Percentiles rank a stretch among this genome's conserved stretches.
phyloP scores from a whole-genome alignment of 2,797 vertebrate genomes.

The Taeniopygia guttata region DNA sequence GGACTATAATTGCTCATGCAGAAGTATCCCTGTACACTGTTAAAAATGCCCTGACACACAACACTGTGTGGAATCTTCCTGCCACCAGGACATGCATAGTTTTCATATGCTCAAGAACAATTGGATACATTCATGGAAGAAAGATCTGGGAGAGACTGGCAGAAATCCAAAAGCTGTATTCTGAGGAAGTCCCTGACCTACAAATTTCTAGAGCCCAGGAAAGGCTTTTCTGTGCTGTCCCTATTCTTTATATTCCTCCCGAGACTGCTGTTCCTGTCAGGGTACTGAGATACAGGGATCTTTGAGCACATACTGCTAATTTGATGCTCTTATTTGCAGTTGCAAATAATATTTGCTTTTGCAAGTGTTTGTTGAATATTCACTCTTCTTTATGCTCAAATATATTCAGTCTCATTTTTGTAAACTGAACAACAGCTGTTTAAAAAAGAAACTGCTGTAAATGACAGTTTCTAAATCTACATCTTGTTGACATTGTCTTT shows the following conservation, averaged over 20 bases:
- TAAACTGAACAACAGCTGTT: neutral
- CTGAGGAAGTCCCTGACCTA: neutral
- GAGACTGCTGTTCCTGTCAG: neutral
- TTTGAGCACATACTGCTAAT: rapidly evolving
- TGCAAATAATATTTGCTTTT: neutral
- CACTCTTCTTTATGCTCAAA: neutral
- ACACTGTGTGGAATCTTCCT: neutral
- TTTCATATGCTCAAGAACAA: neutral
- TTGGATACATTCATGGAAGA: neutral
- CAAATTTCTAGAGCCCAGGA: neutral
- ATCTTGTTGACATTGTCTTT: neutral
- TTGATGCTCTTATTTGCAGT: neutral
- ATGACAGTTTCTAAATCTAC: neutral
- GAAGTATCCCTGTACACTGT: neutral
- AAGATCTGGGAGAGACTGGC: neutral
- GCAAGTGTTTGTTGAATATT: neutral
- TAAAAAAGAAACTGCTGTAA: neutral
- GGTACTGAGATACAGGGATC: neutral
- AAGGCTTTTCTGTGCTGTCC: neutral
- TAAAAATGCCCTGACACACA: neutral
- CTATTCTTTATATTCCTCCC: neutral
- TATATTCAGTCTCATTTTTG: neutral
- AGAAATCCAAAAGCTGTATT: neutral
- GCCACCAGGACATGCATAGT: neutral
- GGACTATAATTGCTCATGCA: neutral